Evolutionary conservation across 2,113 vertebrate genomes (phyloP), one percentile per base, ranked within the genome.

Genomic region (Riparia riparia): DNA sequence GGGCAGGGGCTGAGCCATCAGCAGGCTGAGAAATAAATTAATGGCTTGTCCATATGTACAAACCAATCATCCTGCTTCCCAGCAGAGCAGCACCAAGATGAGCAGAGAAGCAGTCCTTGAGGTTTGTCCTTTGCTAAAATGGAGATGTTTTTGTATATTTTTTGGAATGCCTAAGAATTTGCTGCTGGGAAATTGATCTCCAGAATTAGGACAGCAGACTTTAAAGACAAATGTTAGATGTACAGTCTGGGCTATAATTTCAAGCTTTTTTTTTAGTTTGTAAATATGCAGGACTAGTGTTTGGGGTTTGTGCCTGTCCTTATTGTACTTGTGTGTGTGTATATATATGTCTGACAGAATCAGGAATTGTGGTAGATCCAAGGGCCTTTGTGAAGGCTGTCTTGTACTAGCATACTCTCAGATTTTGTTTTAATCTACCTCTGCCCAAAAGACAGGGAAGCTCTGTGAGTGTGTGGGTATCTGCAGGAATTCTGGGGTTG

Each of bases 1-100:
- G 28, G 69, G 73, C 91, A 54, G 51, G 82, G 86, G 81, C 77
- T 97, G 96, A 95, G 86, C 97, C 96, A 94, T 85, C 86, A 77
- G 68, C 68, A 53, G 86, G 70, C 93, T 72, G 80, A 96, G 92
- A 91, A 96, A 79, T 47, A 82, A 89, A 83, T 92, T 24, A 45
- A 58, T 24, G 47, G 32, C 97, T 93, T 91, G 82, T 68, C 63
- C n/a, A 17, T 12, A 15, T 32, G 32, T 64, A 53, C 78, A 89
- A 93, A 13, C 7, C 3, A 32, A 9, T 6, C 3, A 4, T 51
- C 41, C 79, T 5, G 7, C 69, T 71, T 79, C 39, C 12, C 24
- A 22, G 74, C 4, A 8, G 50, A 68, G 3, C 8, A 72, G 28
- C 45, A 21, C 12, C 5, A 45, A 60, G 2, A 41, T 7, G 45